phyloP scores from a whole-genome alignment of 2,888 invertebrate species.

The Deilephila porcellus region DNA sequence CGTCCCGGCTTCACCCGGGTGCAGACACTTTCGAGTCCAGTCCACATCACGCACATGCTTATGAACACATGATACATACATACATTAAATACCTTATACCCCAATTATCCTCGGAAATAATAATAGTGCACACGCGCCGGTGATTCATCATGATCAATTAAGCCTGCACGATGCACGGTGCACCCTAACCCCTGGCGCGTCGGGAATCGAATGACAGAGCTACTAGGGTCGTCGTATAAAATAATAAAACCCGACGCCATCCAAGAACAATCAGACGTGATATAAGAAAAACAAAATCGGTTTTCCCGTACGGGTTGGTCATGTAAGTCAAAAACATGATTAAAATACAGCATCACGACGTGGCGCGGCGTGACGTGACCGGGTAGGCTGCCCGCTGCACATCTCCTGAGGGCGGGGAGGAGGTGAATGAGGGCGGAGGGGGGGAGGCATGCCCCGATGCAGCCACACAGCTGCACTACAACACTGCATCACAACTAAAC shows the following conservation, averaged over 20 bases:
- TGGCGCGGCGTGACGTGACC: slow-evolving; percentile 38
- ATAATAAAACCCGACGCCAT: slow-evolving; percentile 38
- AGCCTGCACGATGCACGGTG: neutral
- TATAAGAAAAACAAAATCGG: slow-evolving; percentile 15
- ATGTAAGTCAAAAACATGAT: slow-evolving; percentile 59
- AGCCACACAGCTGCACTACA: slow-evolving; percentile 1
- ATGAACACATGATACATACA: no score
- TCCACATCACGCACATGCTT: no score
- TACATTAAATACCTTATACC: no score
- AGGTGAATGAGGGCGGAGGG: neutral
- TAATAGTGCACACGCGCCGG: neutral
- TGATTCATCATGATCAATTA: neutral
- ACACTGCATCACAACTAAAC: neutral
- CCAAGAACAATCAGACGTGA: slow-evolving; percentile 26
- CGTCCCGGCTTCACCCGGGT: no score
- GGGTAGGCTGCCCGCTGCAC: slow-evolving; percentile 37
- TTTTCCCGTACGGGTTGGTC: slow-evolving; percentile 48
- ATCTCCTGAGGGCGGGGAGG: neutral
- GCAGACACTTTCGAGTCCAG: no score
- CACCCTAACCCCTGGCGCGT: neutral
- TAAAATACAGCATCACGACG: slow-evolving; percentile 65
- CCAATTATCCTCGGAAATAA: neutral
- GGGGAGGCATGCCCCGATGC: neutral
- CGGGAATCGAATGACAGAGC: neutral
- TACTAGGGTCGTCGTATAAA: slow-evolving; percentile 22